Base-by-base conservation (phyloP, 2,888 invertebrate genomes). In the Agrotis puta region DNA sequence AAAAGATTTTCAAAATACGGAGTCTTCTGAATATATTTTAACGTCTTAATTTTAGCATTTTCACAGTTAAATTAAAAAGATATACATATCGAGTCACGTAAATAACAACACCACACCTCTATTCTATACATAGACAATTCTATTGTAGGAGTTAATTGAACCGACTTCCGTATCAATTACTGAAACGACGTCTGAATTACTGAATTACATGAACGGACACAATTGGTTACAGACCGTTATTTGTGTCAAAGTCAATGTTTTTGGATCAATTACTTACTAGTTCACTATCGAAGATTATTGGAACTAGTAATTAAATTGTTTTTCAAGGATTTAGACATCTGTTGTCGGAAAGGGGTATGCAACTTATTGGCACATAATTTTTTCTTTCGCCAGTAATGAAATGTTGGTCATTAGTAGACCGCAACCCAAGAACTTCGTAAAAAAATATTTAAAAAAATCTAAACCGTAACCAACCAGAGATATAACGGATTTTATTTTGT, bases 101-200 rank as follows among this genome's bases (percentile, higher is more conserved):
- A 69, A n/a, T 13, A 50, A 13, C 51, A 22, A 64, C 64, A 63
- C 0, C 20, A 47, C 18, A 48, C 5, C 13, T 20, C 6, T 3
- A 39, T 27, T 71, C 27, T 63, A 48, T 54, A 39, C 47, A 64
- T 43, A 64, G 20, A 48, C 33, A 24, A 5, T 0, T 59, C 39
- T 51, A 48, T 63, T 69, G 58, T 57, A 18, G 33, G 45, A 53
- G 64, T 57, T 70, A 71, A 79, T 81, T 61, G 58, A 73, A 58
- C 1, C 16, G 39, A 58, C 63, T 81, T 81, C 68, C 81, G 62
- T 13, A 63, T 67, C 58, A 68, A 81, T 79, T 79, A 65, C 47
- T 33, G 13, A 57, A 79, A 56, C 81, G 64, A 22, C 39, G 13
- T 47, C 64, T 81, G 47, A 66, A 51, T 79, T 58, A 67, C 63